Base-by-base conservation (phyloP, 2,113 vertebrate species). In the Cyanoderma ruficeps region DNA sequence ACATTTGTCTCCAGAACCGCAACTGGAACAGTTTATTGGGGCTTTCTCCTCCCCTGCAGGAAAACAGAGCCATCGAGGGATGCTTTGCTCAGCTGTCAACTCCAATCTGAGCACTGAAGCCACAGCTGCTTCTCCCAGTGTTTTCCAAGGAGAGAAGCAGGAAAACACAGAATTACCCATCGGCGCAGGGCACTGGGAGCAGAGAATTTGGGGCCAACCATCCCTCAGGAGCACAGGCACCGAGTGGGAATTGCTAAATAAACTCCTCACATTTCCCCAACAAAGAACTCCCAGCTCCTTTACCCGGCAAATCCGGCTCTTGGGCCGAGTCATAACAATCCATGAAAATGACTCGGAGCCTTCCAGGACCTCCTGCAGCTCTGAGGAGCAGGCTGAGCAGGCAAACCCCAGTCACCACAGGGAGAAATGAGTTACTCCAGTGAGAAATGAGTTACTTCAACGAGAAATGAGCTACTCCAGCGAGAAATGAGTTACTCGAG, bases 401-500 rank as follows among this genome's bases (percentile, higher is more conserved):
- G 56, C 52, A 83, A 60, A 41, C 2, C 22, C 10, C 2, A 81
- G 44, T 3, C 47, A 23, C 56, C 64, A 11, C 24, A 10, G 65
- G 12, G 11, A 65, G 30, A 23, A 31, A 8, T 1, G 60, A 49
- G 47, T 49, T 49, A 24, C 47, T 12, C 47, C 47, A 12, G 6
- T 4, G 11, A 64, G 23, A 19, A 31, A 10, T 1, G 47, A 18
- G 53, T 22, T n/a, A 39, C 14, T 4, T n/a, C n/a, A n/a, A n/a
- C 6, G 11, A 64, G 23, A 19, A 31, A 10, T 1, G 47, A 18
- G 53, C 18, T n/a, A 39, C 14, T 4, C 13, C 42, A 25, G 50
- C 0, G 19, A 70, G 24, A 84, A 86, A 6, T 0, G 11, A 59
- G 56, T 31, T 3, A 10, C 69, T 5, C 13, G 27, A 13, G 27